Evolutionary conservation across 2,888 invertebrate genomes (phyloP).

Genomic region (Ennomos fuscantarius): DNA sequence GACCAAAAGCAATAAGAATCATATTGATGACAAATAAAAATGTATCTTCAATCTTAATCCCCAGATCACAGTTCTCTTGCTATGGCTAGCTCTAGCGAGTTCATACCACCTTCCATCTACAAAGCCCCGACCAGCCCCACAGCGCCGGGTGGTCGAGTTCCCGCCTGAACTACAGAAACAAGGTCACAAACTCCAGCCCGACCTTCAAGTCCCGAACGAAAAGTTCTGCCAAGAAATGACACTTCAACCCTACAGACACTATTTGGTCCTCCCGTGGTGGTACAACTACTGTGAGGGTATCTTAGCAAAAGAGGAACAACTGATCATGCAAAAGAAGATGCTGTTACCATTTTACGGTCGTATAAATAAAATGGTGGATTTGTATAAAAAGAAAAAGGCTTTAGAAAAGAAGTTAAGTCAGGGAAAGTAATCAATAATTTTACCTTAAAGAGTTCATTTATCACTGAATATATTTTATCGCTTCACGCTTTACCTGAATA

Average conservation of each 20-base stretch:
- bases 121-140: neutral
- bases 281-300: constrained; percentile 53
- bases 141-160: neutral
- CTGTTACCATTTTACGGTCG: constrained; percentile 39
- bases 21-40: too few relatives aligned
- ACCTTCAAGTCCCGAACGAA: constrained; percentile 48
- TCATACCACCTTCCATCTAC: neutral
- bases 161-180: neutral
- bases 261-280: constrained; percentile 64
- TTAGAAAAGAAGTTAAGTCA: neutral
- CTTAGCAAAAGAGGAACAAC: constrained; percentile 38
- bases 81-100: constrained; percentile 7
- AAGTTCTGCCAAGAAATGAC: constrained; percentile 53
- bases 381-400: constrained; percentile 36
- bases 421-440: too few relatives aligned
- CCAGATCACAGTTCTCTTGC: constrained; percentile 11
- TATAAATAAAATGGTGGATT: constrained; percentile 40
- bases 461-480: too few relatives aligned
- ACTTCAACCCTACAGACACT: constrained; percentile 38
- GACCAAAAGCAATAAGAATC: too few relatives aligned
- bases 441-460: too few relatives aligned
- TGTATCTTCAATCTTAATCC: neutral
- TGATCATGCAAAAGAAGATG: constrained; percentile 1
- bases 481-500: too few relatives aligned
- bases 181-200: constrained; percentile 20